Evolutionary conservation across 2,888 invertebrate genomes (phyloP), one percentile per base, ranked within the genome.

Genomic region (Alloscopus bannaensis): DNA sequence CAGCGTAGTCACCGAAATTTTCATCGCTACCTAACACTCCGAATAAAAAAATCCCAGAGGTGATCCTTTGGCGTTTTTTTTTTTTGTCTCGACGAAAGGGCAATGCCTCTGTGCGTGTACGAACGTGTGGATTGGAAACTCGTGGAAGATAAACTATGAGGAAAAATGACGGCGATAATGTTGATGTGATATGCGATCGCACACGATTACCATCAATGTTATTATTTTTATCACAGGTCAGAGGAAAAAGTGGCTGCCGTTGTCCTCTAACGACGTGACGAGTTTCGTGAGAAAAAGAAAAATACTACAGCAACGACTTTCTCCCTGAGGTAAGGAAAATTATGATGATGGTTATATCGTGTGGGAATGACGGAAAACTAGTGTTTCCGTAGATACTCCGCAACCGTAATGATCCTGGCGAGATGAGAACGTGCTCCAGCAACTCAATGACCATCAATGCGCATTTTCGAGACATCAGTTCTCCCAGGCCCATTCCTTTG

Each of bases 381-480:
- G 4, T n/a, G 20, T 18, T 59, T 4, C 36, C 22, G 6, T 8
- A n/a, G 6, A 47, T 57, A 28, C 24, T 57, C 2, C 24, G 57
- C 18, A 29, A 24, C 50, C 29, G 47, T 60, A 47, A 64, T 40
- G 50, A 72, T 72, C 52, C 24, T n/a, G 36, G 36, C 20, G 71
- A 29, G 11, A 36, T 24, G 31, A 24, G 42, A n/a, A 72, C 72
- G 72, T 72, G 72, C 62, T 52, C 16, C n/a, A 29, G 64, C 55
- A 64, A 28, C 72, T 72, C 72, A 64, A 72, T 72, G 55, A 40
- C 72, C 62, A 52, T 62, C 59, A 36, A 62, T 70, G 69, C 69
- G 45, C 69, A 59, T 22, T 29, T 26, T 47, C 1, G 20, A 36
- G 60, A 42, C 36, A 42, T n/a, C 42, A 42, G n/a, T n/a, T n/a